Evolutionary conservation across 2,797 vertebrate genomes (phyloP).

Genomic region (Borostomias antarcticus): DNA sequence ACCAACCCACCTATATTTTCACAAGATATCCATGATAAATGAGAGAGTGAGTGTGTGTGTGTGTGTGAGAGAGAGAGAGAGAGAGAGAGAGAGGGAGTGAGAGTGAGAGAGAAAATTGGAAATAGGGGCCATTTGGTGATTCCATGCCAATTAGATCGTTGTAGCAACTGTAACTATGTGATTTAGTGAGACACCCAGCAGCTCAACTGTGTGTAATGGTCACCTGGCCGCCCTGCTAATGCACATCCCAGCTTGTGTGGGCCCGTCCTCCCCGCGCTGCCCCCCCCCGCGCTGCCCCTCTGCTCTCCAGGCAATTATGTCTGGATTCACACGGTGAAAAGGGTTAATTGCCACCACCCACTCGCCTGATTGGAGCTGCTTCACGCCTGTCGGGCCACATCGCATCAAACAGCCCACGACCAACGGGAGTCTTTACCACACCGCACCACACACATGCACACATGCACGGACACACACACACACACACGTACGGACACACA

Average conservation of each 20-base stretch:
- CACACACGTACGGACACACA: not conserved
- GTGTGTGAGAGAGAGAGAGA: too few species aligned
- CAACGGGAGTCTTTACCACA: conserved; percentile 51
- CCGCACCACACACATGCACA: conserved; percentile 38
- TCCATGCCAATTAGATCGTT: conserved; percentile 65
- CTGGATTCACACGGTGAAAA: conserved; percentile 78
- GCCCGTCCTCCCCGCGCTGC: conserved; percentile 68
- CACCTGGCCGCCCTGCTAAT: conserved; percentile 74
- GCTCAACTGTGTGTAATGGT: conserved; percentile 73
- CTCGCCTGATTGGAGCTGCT: conserved; percentile 82
- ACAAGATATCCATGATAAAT: conserved; percentile 53
- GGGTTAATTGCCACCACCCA: conserved; percentile 82
- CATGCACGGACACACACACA: not conserved
- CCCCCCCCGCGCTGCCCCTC: conserved; percentile 67
- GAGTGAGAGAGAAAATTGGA: conserved; percentile 62
- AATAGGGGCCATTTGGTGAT: conserved; percentile 65
- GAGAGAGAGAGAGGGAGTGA: too few species aligned
- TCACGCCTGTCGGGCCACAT: conserved; percentile 82
- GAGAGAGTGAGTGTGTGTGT: conserved; percentile 34
- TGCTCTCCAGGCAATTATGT: conserved; percentile 77
- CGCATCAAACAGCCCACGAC: conserved; percentile 74
- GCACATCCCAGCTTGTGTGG: conserved; percentile 72
- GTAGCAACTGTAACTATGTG: conserved; percentile 71
- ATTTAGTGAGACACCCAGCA: conserved; percentile 69
- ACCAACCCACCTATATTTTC: conserved; percentile 22